Percentiles rank a stretch among this genome's conserved stretches.
These are phyloP conservation scores for Oasisia sp. DNA, from an alignment of 2,888 invertebrate species.

Conservation along the genomic window DNA sequence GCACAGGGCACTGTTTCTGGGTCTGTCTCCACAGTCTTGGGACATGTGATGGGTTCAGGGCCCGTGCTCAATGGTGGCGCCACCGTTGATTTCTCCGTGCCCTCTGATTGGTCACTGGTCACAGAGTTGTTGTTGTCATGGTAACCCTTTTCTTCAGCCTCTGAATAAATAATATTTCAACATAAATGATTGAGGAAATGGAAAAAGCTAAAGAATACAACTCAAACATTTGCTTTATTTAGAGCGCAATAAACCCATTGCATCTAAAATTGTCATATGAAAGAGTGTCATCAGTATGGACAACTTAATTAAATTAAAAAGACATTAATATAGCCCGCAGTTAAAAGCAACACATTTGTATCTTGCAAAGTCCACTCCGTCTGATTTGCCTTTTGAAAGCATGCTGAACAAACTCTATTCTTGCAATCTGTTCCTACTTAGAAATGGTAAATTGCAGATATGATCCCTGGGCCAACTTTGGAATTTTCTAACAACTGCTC, in stretches of 20 bases:
- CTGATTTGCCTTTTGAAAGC: too few species aligned
- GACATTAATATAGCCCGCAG: too few species aligned
- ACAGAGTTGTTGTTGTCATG: slow-evolving; percentile 5
- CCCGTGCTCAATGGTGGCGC: neutral
- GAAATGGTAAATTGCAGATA: too few species aligned
- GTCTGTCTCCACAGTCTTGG: neutral
- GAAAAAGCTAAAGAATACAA: neutral
- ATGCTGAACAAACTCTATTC: too few species aligned
- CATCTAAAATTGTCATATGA: neutral
- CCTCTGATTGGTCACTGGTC: neutral
- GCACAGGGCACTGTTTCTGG: neutral
- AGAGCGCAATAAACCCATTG: neutral
- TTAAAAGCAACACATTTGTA: too few species aligned
- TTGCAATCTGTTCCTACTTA: too few species aligned
- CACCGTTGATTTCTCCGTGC: neutral
- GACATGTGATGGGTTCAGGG: neutral
- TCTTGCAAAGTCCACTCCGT: too few species aligned
- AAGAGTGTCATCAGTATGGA: too few species aligned
- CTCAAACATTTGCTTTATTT: neutral
- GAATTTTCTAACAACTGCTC: too few species aligned
- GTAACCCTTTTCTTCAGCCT: slow-evolving; percentile 10
- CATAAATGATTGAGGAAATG: neutral
- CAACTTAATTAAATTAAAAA: too few species aligned
- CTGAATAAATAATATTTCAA: neutral
- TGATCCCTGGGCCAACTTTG: too few species aligned